Evolutionary conservation across 2,113 vertebrate species (phyloP).

Genomic region (Austrofundulus limnaeus): DNA sequence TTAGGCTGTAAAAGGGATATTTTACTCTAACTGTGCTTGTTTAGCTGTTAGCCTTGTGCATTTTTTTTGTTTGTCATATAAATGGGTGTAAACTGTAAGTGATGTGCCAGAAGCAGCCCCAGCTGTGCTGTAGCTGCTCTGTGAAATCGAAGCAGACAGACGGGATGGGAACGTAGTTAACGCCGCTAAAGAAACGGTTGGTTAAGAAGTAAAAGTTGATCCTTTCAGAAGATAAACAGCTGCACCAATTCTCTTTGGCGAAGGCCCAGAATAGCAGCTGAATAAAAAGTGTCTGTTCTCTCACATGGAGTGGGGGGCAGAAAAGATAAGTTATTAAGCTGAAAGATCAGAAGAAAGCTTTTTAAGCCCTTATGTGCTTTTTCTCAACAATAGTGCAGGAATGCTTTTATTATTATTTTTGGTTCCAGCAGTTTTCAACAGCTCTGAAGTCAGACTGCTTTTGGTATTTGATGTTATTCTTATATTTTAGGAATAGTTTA

Average conservation of each 20-base stretch:
- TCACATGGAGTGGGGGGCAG: not conserved
- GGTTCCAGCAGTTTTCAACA: not conserved
- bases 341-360: constrained; percentile 5
- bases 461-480: too few relatives aligned
- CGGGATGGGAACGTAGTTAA: not conserved
- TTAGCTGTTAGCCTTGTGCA: constrained; percentile 3
- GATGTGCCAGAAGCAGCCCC: not conserved
- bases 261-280: constrained; percentile 21
- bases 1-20: not conserved
- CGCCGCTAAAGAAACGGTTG: constrained; percentile 10
- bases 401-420: not conserved
- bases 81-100: not conserved
- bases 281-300: constrained; percentile 15
- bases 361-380: not conserved
- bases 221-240: constrained; percentile 12
- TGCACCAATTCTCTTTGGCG: constrained; percentile 14
- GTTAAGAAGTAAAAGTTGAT: constrained; percentile 18
- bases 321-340: not conserved
- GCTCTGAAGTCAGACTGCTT: not conserved
- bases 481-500: too few relatives aligned
- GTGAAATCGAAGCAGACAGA: not conserved
- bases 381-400: not conserved
- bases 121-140: constrained; percentile 1
- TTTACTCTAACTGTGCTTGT: not conserved
- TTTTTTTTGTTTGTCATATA: constrained; percentile 2